Evolutionary conservation across 2,797 vertebrate species (phyloP).

Genomic region (Sorex maritimensis): DNA sequence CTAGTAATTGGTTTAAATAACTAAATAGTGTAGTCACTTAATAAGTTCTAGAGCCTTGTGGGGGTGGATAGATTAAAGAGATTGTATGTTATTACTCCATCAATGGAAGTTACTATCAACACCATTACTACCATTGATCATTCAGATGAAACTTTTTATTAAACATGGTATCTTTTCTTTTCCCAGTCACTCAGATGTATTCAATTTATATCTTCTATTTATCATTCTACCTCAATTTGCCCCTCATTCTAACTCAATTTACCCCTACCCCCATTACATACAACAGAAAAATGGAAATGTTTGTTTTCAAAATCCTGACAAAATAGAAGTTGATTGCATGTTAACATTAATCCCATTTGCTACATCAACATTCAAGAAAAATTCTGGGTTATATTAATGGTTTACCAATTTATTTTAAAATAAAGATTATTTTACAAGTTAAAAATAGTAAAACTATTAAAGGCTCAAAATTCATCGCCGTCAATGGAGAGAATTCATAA

Average conservation of each 20-base stretch:
- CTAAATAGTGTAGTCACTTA: neutral
- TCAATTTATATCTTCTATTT: neutral
- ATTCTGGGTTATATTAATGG: neutral
- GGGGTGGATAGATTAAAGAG: too few species aligned
- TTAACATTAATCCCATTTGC: slow-evolving; percentile 13
- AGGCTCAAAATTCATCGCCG: neutral
- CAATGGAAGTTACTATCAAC: neutral
- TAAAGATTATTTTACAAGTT: too few species aligned
- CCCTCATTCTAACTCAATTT: too few species aligned
- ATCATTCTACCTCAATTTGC: too few species aligned
- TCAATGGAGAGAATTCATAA: neutral
- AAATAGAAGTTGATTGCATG: neutral
- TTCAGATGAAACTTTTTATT: neutral
- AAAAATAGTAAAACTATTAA: too few species aligned
- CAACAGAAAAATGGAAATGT: too few species aligned
- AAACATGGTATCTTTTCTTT: neutral
- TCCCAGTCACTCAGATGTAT: neutral
- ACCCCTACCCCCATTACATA: too few species aligned
- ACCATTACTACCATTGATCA: neutral
- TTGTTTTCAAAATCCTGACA: too few species aligned
- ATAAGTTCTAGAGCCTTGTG: neutral
- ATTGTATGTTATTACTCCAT: neutral
- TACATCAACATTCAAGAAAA: neutral
- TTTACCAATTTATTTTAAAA: too few species aligned
- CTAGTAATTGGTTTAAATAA: neutral